Conservation (phyloP, 2,797 vertebrate genomes). For the Scolopax rusticola region DNA sequence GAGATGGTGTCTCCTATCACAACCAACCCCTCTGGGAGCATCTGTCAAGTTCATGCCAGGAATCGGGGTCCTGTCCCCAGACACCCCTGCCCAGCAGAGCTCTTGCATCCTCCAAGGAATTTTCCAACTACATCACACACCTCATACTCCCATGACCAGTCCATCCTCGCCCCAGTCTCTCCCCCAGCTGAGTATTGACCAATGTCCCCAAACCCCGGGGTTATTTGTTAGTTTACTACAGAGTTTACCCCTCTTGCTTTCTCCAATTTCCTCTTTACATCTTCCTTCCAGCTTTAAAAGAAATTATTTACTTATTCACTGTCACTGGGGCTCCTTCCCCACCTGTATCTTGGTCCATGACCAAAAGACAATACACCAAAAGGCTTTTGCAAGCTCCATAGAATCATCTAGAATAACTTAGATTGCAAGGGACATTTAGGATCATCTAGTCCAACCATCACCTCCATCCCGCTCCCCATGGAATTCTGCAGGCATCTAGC, state of each 20-base stretch:
- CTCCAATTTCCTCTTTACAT: background rate
- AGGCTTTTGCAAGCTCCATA: background rate
- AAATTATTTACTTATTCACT: background rate
- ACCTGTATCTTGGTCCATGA: background rate
- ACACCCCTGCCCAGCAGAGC: background rate
- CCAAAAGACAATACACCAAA: background rate
- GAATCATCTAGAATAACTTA: too few species aligned
- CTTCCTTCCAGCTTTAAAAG: background rate
- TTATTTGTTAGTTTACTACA: background rate
- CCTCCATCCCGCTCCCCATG: fast-evolving
- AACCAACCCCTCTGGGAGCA: fast-evolving
- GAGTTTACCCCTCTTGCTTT: background rate
- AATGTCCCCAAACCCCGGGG: background rate
- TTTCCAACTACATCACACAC: fast-evolving
- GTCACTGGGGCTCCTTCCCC: background rate
- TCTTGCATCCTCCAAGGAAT: fast-evolving
- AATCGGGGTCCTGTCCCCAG: fast-evolving
- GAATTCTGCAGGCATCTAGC: background rate
- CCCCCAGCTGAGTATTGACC: background rate
- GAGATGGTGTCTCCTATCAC: fast-evolving
- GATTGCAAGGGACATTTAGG: too few species aligned
- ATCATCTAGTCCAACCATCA: too few species aligned
- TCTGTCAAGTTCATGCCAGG: background rate
- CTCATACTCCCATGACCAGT: fast-evolving
- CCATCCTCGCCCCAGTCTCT: background rate